Conservation (phyloP, 2,888 invertebrate genomes). For the Labia minor region DNA sequence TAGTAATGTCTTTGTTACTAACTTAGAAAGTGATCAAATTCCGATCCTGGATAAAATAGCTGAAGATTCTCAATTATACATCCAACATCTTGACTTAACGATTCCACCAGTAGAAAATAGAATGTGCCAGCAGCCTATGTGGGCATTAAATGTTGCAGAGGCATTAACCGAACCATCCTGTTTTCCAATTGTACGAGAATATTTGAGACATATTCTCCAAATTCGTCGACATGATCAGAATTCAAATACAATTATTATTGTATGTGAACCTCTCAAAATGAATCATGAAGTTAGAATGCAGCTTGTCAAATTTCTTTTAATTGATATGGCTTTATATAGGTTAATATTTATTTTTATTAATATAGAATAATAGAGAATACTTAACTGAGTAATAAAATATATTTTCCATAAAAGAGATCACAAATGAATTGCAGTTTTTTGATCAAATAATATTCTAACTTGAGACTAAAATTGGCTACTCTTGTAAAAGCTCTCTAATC, state of each 20-base stretch:
- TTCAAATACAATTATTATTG: slow-evolving; percentile 36
- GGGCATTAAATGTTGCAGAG: not conserved
- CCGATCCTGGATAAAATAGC: not conserved
- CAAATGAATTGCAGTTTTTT: too few relatives aligned
- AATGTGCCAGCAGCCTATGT: not conserved
- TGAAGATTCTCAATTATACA: not conserved
- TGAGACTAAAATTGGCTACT: too few relatives aligned
- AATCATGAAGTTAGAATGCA: slow-evolving; percentile 35
- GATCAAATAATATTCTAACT: too few relatives aligned
- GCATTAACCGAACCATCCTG: not conserved
- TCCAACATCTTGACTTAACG: not conserved
- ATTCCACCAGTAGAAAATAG: not conserved
- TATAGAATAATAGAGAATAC: too few relatives aligned
- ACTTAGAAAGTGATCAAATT: not conserved
- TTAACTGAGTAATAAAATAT: too few relatives aligned
- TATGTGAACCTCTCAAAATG: slow-evolving; percentile 37
- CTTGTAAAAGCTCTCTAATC: too few relatives aligned
- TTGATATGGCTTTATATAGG: slow-evolving; percentile 2
- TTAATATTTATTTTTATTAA: not conserved
- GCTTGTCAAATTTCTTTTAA: slow-evolving; percentile 36
- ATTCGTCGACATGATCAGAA: not conserved
- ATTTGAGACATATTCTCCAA: not conserved
- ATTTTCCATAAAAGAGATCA: too few relatives aligned
- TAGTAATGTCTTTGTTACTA: not conserved
- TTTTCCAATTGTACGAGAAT: not conserved